Percentiles rank a stretch among this genome's conserved stretches.
These are phyloP conservation scores for Lepidostoma basale DNA, from an alignment of 1,140 invertebrate genomes.

Conservation along the genomic window DNA sequence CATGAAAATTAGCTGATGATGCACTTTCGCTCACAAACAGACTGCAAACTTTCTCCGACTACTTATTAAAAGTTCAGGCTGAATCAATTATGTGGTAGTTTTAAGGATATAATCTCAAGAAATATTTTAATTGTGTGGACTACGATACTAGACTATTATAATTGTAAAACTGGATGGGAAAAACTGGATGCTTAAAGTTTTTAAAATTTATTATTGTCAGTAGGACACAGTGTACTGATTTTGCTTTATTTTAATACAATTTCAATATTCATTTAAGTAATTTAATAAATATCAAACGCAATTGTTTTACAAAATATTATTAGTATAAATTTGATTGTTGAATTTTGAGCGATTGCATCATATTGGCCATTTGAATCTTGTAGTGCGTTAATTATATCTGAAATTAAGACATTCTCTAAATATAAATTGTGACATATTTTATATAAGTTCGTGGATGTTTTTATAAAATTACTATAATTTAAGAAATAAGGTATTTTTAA, in stretches of 20 bases:
- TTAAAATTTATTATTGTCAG: too few species aligned
- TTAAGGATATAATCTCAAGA: background rate
- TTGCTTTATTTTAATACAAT: too few species aligned
- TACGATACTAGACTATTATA: too few species aligned
- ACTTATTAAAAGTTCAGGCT: conserved; percentile 57
- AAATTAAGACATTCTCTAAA: background rate
- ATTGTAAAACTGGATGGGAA: too few species aligned
- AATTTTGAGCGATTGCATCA: conserved; percentile 21
- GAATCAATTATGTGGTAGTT: conserved; percentile 60
- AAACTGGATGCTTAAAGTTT: too few species aligned
- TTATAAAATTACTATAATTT: too few species aligned
- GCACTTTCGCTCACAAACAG: conserved; percentile 61
- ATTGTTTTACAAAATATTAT: background rate
- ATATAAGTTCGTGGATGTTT: background rate
- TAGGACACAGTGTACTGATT: too few species aligned
- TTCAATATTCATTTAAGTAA: too few species aligned
- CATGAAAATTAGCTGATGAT: conserved; percentile 62
- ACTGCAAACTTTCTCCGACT: conserved; percentile 59
- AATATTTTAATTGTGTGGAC: too few species aligned
- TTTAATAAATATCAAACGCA: background rate
- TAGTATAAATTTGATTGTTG: too few species aligned
- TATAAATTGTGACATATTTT: background rate
- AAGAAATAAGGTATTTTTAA: too few species aligned
- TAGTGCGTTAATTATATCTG: background rate
- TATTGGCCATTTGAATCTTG: background rate